Percentiles rank a stretch among this genome's conserved stretches.
These are phyloP conservation scores for Caradrina clavipalpis DNA, from an alignment of 2,888 invertebrate species.

Conservation along the genomic window DNA sequence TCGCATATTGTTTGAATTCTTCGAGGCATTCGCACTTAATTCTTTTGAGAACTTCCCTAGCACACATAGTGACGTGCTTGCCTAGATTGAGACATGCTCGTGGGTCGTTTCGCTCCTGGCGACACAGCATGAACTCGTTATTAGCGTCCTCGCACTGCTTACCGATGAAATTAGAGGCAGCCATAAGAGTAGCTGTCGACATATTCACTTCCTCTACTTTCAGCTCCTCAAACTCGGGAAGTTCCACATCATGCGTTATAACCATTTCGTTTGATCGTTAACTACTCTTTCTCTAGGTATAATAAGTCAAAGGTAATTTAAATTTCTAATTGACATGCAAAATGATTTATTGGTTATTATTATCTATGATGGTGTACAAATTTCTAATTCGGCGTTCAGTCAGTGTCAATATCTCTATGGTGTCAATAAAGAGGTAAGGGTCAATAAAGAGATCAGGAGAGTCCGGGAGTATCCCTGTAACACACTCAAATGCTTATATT, in stretches of 20 bases:
- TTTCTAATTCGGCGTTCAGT: constrained; percentile 22
- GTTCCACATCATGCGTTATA: constrained; percentile 91
- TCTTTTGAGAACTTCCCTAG: constrained; percentile 95
- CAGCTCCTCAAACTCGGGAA: constrained; percentile 96
- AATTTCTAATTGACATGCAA: constrained; percentile 2
- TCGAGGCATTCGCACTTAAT: constrained; percentile 95
- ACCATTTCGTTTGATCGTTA: constrained; percentile 86
- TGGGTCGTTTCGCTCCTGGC: constrained; percentile 95
- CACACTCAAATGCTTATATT: no score
- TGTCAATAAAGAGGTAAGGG: no score
- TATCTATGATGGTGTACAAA: no score
- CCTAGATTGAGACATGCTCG: constrained; percentile 96
- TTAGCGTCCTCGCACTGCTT: constrained; percentile 97
- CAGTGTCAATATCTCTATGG: constrained; percentile 26
- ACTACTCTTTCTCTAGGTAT: neutral
- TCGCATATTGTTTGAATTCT: constrained; percentile 96
- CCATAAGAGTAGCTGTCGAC: constrained; percentile 95
- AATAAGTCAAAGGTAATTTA: neutral
- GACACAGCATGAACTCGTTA: constrained; percentile 98
- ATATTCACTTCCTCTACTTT: constrained; percentile 95
- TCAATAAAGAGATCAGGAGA: no score
- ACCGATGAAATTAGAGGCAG: constrained; percentile 97
- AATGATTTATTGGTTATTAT: no score
- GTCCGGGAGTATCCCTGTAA: no score
- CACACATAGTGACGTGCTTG: constrained; percentile 96